These are phyloP conservation scores for Hydrotaea cyrtoneurina DNA, from an alignment of 2,888 invertebrate species.

Conservation along the genomic window DNA sequence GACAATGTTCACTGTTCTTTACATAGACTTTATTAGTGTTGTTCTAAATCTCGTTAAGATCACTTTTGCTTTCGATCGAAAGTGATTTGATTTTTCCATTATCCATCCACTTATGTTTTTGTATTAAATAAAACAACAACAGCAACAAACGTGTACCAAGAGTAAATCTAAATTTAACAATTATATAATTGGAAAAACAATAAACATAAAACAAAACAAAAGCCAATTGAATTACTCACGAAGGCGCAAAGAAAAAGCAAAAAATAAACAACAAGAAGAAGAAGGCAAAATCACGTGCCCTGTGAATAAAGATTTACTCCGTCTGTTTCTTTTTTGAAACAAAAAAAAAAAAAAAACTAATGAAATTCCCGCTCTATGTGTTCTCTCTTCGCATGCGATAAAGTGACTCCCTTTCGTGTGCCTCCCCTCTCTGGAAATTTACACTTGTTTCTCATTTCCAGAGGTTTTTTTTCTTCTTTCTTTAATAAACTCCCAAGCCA, in stretches of 20 bases:
- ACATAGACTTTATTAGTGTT: conserved; percentile 66
- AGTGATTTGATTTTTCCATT: conserved; percentile 32
- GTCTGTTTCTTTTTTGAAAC: too few relatives aligned
- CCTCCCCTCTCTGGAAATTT: too few relatives aligned
- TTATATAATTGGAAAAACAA: conserved; percentile 1
- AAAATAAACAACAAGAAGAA: conserved; percentile 6
- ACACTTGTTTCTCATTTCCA: too few relatives aligned
- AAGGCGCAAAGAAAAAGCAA: background rate
- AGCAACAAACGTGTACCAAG: background rate
- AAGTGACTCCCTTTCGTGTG: too few relatives aligned
- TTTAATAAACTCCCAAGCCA: too few relatives aligned
- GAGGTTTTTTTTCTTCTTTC: too few relatives aligned
- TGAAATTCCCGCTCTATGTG: background rate
- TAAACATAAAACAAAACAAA: conserved; percentile 1
- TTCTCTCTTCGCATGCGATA: too few relatives aligned
- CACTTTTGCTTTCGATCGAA: conserved; percentile 63
- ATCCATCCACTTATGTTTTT: conserved; percentile 15
- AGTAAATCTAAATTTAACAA: conserved; percentile 19
- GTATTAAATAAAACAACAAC: conserved; percentile 29
- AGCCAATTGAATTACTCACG: background rate
- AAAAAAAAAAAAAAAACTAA: background rate
- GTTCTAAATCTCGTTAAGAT: conserved; percentile 70
- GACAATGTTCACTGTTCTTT: background rate
- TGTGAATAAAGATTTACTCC: background rate
- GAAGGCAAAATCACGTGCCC: conserved; percentile 40